Evolutionary conservation across 1,140 invertebrate species (phyloP), one percentile per base, ranked within the genome.

Genomic region (Zaprionus gabonicus): DNA sequence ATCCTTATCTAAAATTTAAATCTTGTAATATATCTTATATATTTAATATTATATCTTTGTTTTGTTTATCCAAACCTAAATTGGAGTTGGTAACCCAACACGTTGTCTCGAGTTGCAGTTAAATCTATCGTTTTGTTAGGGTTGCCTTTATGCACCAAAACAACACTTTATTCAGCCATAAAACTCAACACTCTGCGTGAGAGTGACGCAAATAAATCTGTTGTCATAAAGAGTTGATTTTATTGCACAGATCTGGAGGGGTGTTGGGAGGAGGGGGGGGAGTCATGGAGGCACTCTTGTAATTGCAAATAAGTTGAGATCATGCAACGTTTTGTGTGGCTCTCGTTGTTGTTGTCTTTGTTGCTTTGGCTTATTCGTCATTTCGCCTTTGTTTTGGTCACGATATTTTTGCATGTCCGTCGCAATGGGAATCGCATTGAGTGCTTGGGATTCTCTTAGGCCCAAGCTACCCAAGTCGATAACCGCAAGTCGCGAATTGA

Each of bases 341-440:
- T 68, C 51, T 34, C 9, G 3, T 38, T 38, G 36, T 15, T 31
- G 31, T 38, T 38, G 13, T 38, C n/a, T n/a, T n/a, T n/a, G 4
- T 1, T 6, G 38, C n/a, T n/a, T 41, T 41, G 38, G 15, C 5
- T 41, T 41, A 76, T 76, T 71, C 73, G 73, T 76, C 68, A 71
- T 71, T 71, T 57, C 67, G 49, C 70, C 58, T 74, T 74, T 74
- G 71, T 74, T 74, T 75, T 71, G 55, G 73, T 65, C 73, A 76
- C 73, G 60, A 60, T 71, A 70, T 58, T 60, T 70, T 58, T 63
- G 66, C 58, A 75, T 64, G 67, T 66, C 63, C 38, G 55, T 34
- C 57, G 41, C 12, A 13, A 56, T 67, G 17, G 64, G 6, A 46
- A 46, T 17, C 15, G 31, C 12, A 38, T 38, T 38, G 13, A 15